Percentiles rank a stretch among this genome's conserved stretches.
Evolutionary conservation across 2,888 invertebrate species (phyloP).

Genomic region (Nipponacmea schrenckii): DNA sequence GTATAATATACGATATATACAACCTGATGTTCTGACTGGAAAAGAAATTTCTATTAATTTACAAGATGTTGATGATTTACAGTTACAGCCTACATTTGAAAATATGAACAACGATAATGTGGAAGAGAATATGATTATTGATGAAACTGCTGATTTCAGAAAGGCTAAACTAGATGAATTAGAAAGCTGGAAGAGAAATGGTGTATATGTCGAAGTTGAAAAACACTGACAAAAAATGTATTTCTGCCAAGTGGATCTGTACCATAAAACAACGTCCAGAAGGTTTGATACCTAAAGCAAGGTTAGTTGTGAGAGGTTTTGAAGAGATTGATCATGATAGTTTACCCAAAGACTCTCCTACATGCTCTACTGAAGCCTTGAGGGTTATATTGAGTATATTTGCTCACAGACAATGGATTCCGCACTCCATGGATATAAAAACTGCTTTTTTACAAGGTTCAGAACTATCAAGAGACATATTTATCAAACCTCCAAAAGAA

Average conservation of each 20-base stretch:
- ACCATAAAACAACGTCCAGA: slow-evolving; percentile 14
- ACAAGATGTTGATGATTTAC: neutral
- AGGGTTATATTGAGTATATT: slow-evolving; percentile 16
- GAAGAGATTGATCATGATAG: slow-evolving; percentile 10
- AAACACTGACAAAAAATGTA: slow-evolving; percentile 5
- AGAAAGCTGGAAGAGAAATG: slow-evolving; percentile 2
- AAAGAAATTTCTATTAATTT: neutral
- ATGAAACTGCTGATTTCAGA: neutral
- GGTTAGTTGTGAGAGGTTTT: slow-evolving; percentile 23
- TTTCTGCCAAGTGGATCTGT: slow-evolving; percentile 18
- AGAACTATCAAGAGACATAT: neutral
- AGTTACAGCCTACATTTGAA: neutral
- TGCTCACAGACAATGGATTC: slow-evolving; percentile 22
- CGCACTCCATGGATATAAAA: slow-evolving; percentile 22
- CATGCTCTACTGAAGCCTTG: slow-evolving; percentile 14
- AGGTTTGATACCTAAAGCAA: slow-evolving; percentile 14
- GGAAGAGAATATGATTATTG: neutral
- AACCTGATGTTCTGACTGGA: neutral
- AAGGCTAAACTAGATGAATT: slow-evolving; percentile 1
- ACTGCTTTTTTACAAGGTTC: slow-evolving; percentile 13
- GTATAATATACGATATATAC: neutral
- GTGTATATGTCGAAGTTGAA: neutral
- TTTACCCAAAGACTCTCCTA: slow-evolving; percentile 16
- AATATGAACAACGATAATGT: neutral
- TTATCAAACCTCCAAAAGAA: slow-evolving; percentile 8